Base-by-base conservation (phyloP, 2,888 invertebrate species). In the Orchestes rusci region DNA sequence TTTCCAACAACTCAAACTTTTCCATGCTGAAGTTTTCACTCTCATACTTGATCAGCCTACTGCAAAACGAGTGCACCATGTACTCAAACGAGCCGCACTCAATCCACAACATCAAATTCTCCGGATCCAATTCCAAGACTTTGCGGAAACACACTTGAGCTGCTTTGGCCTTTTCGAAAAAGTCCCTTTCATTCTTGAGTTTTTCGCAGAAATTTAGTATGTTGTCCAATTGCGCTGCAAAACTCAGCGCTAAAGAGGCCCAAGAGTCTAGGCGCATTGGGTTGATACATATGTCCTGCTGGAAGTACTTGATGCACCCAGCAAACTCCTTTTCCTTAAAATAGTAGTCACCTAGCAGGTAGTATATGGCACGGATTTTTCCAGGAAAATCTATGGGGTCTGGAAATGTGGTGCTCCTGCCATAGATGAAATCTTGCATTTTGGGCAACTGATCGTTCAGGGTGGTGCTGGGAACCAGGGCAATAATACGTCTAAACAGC, bases 21-120 rank as follows among this genome's bases (percentile, higher is more conserved):
- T 82, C 82, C 79, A 84, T 80, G 49, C 80, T 83, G 34, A 84
- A 68, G 3, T 77, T 82, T 54, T 83, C 82, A 7, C 81, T 80
- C 35, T 87, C 88, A 66, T 83, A 84, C 64, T 89, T 91, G 38
- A 93, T 70, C 39, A 88, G 73, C 45, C 93, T 76, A 1, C 92
- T 92, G 62, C 90, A 89, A 65, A 86, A 90, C 0, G 94, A 89
- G 65, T 92, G 91, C 12, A 93, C 80, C 55, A 82, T 83, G 60
- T 95, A 96, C 2, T 88, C 85, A 59, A 94, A 86, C 23, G 83
- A 82, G 2, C 94, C 95, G 63, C 84, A 91, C 64, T 96, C 95
- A 40, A 92, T 87, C 86, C 89, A 88, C 57, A 94, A 71, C 38
- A 82, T 78, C 34, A 81, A 76, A 59, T 85, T 81, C 20, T 77